Evolutionary conservation across 2,113 vertebrate genomes (phyloP).

Genomic region (Clarias batrachus): DNA sequence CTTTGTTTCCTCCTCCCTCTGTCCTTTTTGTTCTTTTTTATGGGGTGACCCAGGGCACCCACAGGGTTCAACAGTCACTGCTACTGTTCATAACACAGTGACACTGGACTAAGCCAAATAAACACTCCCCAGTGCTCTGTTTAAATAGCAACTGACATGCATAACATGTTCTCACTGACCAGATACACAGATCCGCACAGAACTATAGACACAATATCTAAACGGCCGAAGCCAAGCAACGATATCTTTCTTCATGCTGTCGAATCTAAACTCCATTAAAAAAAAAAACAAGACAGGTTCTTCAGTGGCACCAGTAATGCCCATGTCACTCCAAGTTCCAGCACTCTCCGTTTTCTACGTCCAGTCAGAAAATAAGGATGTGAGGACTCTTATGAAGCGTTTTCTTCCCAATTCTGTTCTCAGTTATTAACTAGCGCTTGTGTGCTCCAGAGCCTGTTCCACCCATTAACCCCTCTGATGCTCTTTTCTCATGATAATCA

Average conservation of each 20-base stretch:
- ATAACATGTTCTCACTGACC: slow-evolving; percentile 31
- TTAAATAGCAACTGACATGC: slow-evolving; percentile 28
- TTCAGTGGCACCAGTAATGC: slow-evolving; percentile 49
- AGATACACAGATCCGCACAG: slow-evolving; percentile 12
- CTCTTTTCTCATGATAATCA: slow-evolving; percentile 81
- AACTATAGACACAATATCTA: slow-evolving; percentile 6
- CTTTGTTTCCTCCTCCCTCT: slow-evolving; percentile 40
- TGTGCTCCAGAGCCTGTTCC: slow-evolving; percentile 67
- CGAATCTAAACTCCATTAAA: slow-evolving; percentile 9
- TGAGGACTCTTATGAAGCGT: slow-evolving; percentile 70
- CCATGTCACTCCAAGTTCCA: slow-evolving; percentile 42
- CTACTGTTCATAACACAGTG: slow-evolving; percentile 55
- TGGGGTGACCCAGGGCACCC: slow-evolving; percentile 43
- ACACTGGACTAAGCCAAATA: slow-evolving; percentile 48
- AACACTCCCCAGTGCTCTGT: slow-evolving; percentile 45
- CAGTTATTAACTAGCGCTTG: slow-evolving; percentile 74
- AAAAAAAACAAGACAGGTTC: slow-evolving; percentile 48
- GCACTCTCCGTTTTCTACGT: slow-evolving; percentile 33
- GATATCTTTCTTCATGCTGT: slow-evolving; percentile 50
- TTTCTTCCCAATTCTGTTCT: slow-evolving; percentile 67
- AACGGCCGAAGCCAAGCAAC: neutral
- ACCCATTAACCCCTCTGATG: slow-evolving; percentile 76
- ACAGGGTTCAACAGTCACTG: slow-evolving; percentile 43
- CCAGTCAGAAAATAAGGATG: slow-evolving; percentile 63
- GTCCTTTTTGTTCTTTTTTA: slow-evolving; percentile 30